Percentiles rank a stretch among this genome's conserved stretches.
Conservation (phyloP, 2,888 invertebrate species). For the Diabrotica balteata region DNA sequence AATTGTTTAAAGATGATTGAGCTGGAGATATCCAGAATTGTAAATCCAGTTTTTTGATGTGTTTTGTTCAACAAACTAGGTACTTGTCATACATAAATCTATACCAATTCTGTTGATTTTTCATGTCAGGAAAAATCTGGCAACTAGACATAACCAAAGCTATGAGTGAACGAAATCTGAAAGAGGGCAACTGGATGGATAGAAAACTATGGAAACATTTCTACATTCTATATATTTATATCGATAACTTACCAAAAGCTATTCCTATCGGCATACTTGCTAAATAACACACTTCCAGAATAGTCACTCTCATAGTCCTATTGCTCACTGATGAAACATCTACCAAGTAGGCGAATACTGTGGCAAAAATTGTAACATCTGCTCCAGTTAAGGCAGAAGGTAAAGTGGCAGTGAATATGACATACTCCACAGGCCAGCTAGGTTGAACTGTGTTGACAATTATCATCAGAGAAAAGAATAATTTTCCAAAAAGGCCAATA, state of each 20-base stretch:
- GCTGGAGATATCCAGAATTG: too few species aligned
- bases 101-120: too few species aligned
- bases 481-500: constrained; percentile 75
- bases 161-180: too few species aligned
- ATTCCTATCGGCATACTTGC: constrained; percentile 85
- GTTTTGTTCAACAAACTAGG: too few species aligned
- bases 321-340: constrained; percentile 75
- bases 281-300: constrained; percentile 82
- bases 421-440: constrained; percentile 76
- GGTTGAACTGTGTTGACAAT: constrained; percentile 68
- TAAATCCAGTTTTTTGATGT: too few species aligned
- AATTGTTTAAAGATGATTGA: too few species aligned
- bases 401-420: constrained; percentile 77
- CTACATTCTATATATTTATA: constrained; percentile 29
- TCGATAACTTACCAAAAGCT: constrained; percentile 67
- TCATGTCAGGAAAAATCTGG: too few species aligned
- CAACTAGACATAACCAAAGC: too few species aligned
- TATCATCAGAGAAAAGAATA: constrained; percentile 78
- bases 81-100: too few species aligned
- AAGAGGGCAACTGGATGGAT: too few species aligned
- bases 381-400: constrained; percentile 81
- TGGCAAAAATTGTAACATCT: constrained; percentile 81
- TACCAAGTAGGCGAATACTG: constrained; percentile 80
- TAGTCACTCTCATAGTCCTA: constrained; percentile 80
- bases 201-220: constrained; percentile 25